A percentile compares a stretch with the other conserved stretches of the same genome.
phyloP scores from a whole-genome alignment of 37 sponge, comb jelly and placozoan genomes.

The Geodia barretti region DNA sequence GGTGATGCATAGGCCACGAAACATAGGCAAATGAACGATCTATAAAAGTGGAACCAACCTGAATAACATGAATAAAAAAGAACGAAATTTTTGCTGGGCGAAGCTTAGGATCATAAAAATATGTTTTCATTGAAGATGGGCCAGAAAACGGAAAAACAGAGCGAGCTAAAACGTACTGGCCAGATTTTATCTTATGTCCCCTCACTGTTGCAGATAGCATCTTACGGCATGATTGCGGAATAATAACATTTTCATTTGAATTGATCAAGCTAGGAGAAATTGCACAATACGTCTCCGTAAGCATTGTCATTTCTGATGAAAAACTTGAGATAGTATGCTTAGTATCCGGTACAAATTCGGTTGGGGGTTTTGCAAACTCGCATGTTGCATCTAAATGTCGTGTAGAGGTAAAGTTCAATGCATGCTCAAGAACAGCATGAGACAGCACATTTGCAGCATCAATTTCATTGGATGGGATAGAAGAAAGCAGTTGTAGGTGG shows the following conservation, averaged over 20 bases:
- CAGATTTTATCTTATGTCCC: neutral
- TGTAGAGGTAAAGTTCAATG: neutral
- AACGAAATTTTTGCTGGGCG: neutral
- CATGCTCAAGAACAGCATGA: neutral
- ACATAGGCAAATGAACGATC: no score
- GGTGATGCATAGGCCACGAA: no score
- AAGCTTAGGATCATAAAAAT: neutral
- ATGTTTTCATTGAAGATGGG: neutral
- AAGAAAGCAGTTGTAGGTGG: neutral
- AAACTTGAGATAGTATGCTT: neutral
- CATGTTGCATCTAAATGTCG: neutral
- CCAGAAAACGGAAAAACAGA: no score
- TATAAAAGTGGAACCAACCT: no score
- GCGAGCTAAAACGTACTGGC: neutral
- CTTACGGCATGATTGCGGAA: neutral
- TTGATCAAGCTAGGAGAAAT: neutral
- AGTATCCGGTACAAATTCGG: neutral
- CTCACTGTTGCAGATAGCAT: neutral
- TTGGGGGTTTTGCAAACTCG: neutral
- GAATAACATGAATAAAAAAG: neutral
- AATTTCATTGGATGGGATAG: neutral
- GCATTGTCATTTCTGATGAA: neutral
- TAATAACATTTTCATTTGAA: neutral
- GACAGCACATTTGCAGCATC: neutral
- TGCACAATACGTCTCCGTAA: neutral